Evolutionary conservation across 2,797 vertebrate genomes (phyloP).

Genomic region (Epinephelus coioides): DNA sequence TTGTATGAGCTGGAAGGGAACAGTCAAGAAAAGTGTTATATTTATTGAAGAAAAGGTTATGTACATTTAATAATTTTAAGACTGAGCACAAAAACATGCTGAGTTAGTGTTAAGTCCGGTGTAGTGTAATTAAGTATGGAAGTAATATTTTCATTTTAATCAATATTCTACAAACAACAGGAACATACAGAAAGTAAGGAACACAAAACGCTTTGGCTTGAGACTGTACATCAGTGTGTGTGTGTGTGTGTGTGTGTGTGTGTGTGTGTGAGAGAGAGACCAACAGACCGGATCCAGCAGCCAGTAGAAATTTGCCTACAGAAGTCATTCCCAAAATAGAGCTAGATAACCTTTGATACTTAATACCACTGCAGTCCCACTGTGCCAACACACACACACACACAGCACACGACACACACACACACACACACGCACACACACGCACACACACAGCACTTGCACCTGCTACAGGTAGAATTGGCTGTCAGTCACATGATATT

Average conservation of each 20-base stretch:
- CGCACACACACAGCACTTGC: neutral
- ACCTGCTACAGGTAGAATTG: constrained; percentile 31
- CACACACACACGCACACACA: neutral
- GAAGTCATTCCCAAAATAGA: constrained; percentile 54
- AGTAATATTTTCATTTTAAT: too few species aligned
- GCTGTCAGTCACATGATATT: constrained; percentile 53
- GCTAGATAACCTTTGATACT: constrained; percentile 63
- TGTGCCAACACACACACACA: neutral
- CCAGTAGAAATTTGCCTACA: constrained; percentile 42
- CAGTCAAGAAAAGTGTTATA: too few species aligned
- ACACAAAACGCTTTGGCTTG: neutral
- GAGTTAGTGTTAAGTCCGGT: too few species aligned
- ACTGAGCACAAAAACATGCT: too few species aligned
- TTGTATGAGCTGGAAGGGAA: too few species aligned
- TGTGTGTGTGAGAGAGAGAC: neutral
- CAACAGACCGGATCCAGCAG: constrained; percentile 24
- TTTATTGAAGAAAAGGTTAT: too few species aligned
- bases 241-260: constrained; percentile 2
- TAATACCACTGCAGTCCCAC: constrained; percentile 34
- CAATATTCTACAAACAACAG: too few species aligned
- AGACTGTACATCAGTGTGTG: neutral
- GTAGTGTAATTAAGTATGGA: too few species aligned
- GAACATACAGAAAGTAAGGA: too few species aligned
- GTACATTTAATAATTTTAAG: too few species aligned
- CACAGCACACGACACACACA: constrained; percentile 3